phyloP scores from a whole-genome alignment of 2,113 vertebrate genomes.

The Ptychochromis oligacanthus region DNA sequence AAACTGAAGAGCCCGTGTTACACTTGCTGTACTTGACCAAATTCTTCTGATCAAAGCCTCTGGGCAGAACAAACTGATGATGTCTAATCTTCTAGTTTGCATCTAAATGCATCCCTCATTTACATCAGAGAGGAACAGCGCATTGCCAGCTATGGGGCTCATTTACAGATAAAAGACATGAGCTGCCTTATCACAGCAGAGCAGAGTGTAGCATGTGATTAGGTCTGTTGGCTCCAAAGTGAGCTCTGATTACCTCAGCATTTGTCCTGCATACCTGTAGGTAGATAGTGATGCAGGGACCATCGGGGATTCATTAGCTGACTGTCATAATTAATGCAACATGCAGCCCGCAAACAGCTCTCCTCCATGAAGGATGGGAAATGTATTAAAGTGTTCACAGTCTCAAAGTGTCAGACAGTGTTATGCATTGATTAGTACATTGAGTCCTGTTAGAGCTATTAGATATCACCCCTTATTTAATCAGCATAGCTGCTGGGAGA shows the following conservation, averaged over 20 bases:
- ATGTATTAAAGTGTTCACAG: no score
- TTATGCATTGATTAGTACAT: no score
- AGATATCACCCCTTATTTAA: no score
- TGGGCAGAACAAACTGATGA: background rate
- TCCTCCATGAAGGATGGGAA: no score
- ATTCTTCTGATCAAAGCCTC: background rate
- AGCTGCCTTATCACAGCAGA: slow-evolving; percentile 15
- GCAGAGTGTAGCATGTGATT: background rate
- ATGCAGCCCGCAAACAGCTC: no score
- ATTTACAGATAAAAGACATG: background rate
- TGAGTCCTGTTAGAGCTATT: no score
- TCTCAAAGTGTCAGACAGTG: no score
- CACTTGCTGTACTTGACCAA: background rate
- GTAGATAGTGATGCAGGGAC: no score
- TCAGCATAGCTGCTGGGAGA: no score
- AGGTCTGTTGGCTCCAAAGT: background rate
- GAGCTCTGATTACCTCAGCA: slow-evolving; percentile 15
- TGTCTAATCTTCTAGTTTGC: background rate
- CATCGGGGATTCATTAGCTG: no score
- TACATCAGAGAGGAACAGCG: slow-evolving; percentile 3
- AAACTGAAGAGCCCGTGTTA: background rate
- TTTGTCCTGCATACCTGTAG: no score
- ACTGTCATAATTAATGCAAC: no score
- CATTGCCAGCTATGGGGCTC: background rate
- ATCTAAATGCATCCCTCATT: slow-evolving; percentile 16